Evolutionary conservation across 2,888 invertebrate species (phyloP).

Genomic region (Dusona sp.): DNA sequence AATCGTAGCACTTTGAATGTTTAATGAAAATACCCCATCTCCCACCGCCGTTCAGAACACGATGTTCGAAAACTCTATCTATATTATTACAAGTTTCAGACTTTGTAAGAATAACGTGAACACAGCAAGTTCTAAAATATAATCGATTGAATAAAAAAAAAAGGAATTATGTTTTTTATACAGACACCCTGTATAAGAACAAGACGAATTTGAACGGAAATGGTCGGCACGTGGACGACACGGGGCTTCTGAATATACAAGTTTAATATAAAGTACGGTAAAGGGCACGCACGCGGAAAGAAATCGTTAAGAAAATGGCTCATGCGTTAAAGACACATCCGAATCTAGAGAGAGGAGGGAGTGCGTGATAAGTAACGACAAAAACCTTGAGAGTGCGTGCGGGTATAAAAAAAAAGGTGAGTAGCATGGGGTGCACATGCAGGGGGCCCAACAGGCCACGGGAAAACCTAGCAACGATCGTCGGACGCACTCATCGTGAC

Average conservation of each 20-base stretch:
- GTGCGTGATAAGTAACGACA: slow-evolving; percentile 22
- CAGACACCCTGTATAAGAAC: not conserved
- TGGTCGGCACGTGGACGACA: slow-evolving; percentile 70
- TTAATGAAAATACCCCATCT: too few relatives aligned
- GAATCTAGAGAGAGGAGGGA: slow-evolving; percentile 15
- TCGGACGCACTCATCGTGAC: slow-evolving; percentile 67
- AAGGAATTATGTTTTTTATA: not conserved
- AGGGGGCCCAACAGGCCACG: slow-evolving; percentile 73
- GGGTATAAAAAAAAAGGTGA: slow-evolving; percentile 19
- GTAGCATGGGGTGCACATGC: slow-evolving; percentile 75
- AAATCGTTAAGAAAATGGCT: slow-evolving; percentile 74
- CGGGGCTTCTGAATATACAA: slow-evolving; percentile 26
- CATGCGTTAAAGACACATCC: slow-evolving; percentile 73
- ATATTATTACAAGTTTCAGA: too few relatives aligned
- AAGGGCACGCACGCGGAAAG: slow-evolving; percentile 65
- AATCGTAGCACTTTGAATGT: too few relatives aligned
- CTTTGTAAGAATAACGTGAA: too few relatives aligned
- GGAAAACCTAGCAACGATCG: slow-evolving; percentile 67
- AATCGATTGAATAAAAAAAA: not conserved
- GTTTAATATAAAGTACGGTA: not conserved
- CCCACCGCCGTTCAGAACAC: too few relatives aligned
- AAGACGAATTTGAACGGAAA: slow-evolving; percentile 44
- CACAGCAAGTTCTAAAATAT: too few relatives aligned
- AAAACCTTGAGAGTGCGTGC: slow-evolving; percentile 19
- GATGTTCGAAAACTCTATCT: too few relatives aligned